These are phyloP conservation scores for Drosophila helvetica DNA, from an alignment of 2,888 invertebrate genomes.

Conservation along the genomic window DNA sequence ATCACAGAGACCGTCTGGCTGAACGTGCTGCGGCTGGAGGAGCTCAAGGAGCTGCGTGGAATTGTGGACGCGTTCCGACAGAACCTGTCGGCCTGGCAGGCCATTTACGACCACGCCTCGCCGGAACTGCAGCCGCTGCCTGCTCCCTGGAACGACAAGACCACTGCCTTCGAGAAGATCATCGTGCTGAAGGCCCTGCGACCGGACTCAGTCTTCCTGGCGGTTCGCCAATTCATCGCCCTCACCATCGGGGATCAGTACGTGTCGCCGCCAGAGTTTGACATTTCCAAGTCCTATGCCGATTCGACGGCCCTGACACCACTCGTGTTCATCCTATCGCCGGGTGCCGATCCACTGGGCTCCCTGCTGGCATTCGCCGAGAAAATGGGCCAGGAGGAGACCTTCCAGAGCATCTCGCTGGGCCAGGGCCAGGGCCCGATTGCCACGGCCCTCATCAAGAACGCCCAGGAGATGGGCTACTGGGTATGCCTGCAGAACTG, in stretches of 20 bases:
- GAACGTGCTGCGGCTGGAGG: slow-evolving; percentile 90
- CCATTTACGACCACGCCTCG: slow-evolving; percentile 87
- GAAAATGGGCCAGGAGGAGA: slow-evolving; percentile 89
- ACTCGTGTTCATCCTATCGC: slow-evolving; percentile 94
- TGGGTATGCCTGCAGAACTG: slow-evolving; percentile 95
- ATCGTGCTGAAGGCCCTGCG: slow-evolving; percentile 91
- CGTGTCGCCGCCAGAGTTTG: slow-evolving; percentile 93
- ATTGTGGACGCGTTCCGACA: slow-evolving; percentile 87
- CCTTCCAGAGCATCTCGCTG: slow-evolving; percentile 92
- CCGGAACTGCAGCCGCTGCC: slow-evolving; percentile 90
- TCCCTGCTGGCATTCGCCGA: slow-evolving; percentile 88
- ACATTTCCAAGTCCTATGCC: slow-evolving; percentile 91
- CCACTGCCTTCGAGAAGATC: slow-evolving; percentile 90
- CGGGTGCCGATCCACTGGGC: slow-evolving; percentile 92
- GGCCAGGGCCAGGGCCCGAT: slow-evolving; percentile 95
- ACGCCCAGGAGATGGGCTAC: slow-evolving; percentile 90
- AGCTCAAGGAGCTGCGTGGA: slow-evolving; percentile 86
- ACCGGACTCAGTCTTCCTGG: slow-evolving; percentile 92
- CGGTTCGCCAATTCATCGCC: slow-evolving; percentile 90
- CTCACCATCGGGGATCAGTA: slow-evolving; percentile 90
- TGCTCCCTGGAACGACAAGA: slow-evolving; percentile 86
- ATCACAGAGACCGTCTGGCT: slow-evolving; percentile 92
- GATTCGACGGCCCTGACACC: slow-evolving; percentile 92
- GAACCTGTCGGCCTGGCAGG: slow-evolving; percentile 85
- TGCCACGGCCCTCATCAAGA: slow-evolving; percentile 90